These are phyloP conservation scores for Brachypalpus laphriformis DNA, from an alignment of 2,888 invertebrate genomes.

Conservation along the genomic window DNA sequence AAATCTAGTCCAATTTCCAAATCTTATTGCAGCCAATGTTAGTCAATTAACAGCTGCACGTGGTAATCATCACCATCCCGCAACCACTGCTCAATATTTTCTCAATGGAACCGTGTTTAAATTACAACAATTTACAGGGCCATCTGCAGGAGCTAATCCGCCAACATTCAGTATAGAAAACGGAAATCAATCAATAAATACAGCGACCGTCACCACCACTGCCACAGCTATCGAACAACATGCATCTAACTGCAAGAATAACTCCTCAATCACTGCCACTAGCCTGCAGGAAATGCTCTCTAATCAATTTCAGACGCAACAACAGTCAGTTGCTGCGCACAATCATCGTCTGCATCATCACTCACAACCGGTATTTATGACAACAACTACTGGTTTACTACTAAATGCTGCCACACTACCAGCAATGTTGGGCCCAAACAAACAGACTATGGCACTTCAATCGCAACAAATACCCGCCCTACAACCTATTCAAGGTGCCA, in stretches of 20 bases:
- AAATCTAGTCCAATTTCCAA: conserved; percentile 87
- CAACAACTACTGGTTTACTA: conserved; percentile 81
- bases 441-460: conserved; percentile 63
- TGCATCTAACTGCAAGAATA: conserved; percentile 55
- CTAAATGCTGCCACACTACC: conserved; percentile 81
- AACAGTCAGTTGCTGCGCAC: conserved; percentile 78
- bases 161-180: conserved; percentile 50
- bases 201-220: conserved; percentile 46
- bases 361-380: conserved; percentile 82
- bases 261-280: conserved; percentile 76
- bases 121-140: conserved; percentile 76
- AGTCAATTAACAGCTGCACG: conserved; percentile 76
- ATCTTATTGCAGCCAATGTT: conserved; percentile 84
- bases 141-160: conserved; percentile 22
- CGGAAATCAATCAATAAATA: conserved; percentile 59
- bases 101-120: conserved; percentile 83
- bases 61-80: conserved; percentile 72
- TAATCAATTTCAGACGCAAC: conserved; percentile 76
- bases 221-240: conserved; percentile 53
- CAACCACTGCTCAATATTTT: conserved; percentile 81
- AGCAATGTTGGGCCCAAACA: conserved; percentile 78
- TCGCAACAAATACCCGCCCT: conserved; percentile 79
- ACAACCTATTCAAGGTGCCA: conserved; percentile 79
- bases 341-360: conserved; percentile 76
- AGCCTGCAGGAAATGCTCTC: conserved; percentile 79